Conservation (phyloP, 1,140 invertebrate genomes). For the Chironomus tepperi region DNA sequence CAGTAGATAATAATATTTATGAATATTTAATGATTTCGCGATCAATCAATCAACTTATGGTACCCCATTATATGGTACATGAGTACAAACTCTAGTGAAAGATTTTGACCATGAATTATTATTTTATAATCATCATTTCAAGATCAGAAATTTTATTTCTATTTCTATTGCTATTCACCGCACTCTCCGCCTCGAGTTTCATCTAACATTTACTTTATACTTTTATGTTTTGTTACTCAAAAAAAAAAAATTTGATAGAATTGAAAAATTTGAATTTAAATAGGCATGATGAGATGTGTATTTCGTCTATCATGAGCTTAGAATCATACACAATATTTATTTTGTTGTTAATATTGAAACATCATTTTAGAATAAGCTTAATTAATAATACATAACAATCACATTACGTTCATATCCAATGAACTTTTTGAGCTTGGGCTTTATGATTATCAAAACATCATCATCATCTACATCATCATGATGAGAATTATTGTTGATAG, state of each 20-base stretch:
- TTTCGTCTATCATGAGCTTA: background rate
- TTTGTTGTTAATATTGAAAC: background rate
- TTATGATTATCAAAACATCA: background rate
- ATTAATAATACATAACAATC: constrained; percentile 15
- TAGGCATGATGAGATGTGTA: background rate
- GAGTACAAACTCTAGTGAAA: background rate
- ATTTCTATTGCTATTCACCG: background rate
- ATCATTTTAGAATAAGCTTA: background rate
- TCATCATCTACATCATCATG: background rate
- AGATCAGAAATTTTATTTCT: background rate
- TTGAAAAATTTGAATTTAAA: background rate
- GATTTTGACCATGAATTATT: constrained; percentile 2
- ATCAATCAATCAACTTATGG: background rate
- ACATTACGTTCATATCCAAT: background rate
- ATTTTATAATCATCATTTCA: background rate
- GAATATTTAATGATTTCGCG: constrained; percentile 2
- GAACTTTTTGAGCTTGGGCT: background rate
- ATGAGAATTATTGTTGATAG: background rate
- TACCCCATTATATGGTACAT: constrained; percentile 6
- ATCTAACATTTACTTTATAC: no score
- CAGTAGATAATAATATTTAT: background rate
- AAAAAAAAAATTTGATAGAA: no score
- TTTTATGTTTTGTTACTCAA: no score
- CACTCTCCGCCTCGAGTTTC: background rate
- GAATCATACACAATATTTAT: background rate